A percentile compares a stretch with the other conserved stretches of the same genome.
These are phyloP conservation scores for Fulica atra DNA, from an alignment of 2,113 vertebrate genomes.

Conservation along the genomic window DNA sequence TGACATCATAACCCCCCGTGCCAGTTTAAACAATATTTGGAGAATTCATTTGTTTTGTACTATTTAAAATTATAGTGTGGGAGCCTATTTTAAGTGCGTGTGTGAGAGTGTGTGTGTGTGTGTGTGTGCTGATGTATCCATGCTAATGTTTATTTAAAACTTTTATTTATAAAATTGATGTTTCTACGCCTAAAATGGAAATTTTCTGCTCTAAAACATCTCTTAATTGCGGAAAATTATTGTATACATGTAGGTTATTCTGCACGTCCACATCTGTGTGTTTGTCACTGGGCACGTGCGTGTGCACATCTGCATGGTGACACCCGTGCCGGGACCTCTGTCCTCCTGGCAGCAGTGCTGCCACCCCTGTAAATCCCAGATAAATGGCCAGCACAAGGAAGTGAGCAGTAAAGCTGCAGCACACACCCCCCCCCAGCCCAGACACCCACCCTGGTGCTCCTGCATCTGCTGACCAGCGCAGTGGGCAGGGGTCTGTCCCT, in stretches of 20 bases:
- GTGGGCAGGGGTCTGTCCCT: not conserved
- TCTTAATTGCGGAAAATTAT: constrained; percentile 14
- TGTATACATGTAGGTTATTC: constrained; percentile 1
- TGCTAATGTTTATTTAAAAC: constrained; percentile 55
- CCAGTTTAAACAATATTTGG: constrained; percentile 72
- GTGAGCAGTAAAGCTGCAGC: not conserved
- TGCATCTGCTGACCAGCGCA: not conserved
- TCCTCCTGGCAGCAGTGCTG: not conserved
- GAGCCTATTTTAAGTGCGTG: constrained; percentile 47
- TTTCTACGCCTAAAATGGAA: constrained; percentile 62
- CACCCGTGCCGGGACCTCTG: not conserved
- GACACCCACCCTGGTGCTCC: not conserved
- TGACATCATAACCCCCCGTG: constrained; percentile 51
- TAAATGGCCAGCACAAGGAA: not conserved
- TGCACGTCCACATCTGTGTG: not conserved
- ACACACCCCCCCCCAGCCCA: not conserved
- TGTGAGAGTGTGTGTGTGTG: not conserved
- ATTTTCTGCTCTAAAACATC: constrained; percentile 36
- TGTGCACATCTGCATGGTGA: rapidly evolving
- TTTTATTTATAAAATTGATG: constrained; percentile 68
- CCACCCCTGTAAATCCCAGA: not conserved
- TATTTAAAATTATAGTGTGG: constrained; percentile 65
- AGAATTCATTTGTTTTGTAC: constrained; percentile 67
- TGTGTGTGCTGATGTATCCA: not conserved
- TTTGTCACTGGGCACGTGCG: not conserved